Base-by-base conservation (phyloP, 1,140 invertebrate species). In the Apolygus lucorum region DNA sequence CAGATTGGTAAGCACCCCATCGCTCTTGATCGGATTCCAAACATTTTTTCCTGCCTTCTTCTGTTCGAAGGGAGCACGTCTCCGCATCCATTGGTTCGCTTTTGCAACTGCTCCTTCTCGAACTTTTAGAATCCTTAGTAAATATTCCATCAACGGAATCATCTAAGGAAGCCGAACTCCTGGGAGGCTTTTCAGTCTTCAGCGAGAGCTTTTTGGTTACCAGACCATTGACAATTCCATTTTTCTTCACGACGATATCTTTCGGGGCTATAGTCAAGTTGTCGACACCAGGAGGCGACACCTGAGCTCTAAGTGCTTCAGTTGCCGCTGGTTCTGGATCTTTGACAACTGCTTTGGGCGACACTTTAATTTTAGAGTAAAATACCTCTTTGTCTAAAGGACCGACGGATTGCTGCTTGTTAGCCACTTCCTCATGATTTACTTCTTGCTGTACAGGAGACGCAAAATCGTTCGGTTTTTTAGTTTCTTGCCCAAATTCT, bases 1-100 rank as follows among this genome's bases (percentile, higher is more conserved):
- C 68, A 13, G 42, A 25, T 52, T 64, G 14, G 22, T 72, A 72
- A 1, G 68, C 71, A n/a, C 68, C n/a, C 71, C 71, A 72, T n/a
- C 68, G 24, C 26, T 49, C 49, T 2, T 26, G 26, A 27, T 72
- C 71, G 17, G 49, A 67, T 28, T 69, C 49, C 1, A 72, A 22
- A 26, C 71, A 72, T 22, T 62, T 34, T 52, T 62, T 62, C 49
- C 68, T 67, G 2, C 68, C 71, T 63, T 72, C 68, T 62, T 69
- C 68, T 0, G 71, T 69, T 28, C 17, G 54, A 0, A 72, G 22
- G 0, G 71, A 72, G 52, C 59, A 72, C 0, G 68, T 67, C 29
- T 72, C 68, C 0, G 67, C 71, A 4, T 24, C 29, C 11, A 67
- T 26, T 0, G 71, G 71, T 25, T 72, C 71, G n/a, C 21, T 42